Evolutionary conservation across 1,140 invertebrate genomes (phyloP).

Genomic region (Nephotettix cincticeps): DNA sequence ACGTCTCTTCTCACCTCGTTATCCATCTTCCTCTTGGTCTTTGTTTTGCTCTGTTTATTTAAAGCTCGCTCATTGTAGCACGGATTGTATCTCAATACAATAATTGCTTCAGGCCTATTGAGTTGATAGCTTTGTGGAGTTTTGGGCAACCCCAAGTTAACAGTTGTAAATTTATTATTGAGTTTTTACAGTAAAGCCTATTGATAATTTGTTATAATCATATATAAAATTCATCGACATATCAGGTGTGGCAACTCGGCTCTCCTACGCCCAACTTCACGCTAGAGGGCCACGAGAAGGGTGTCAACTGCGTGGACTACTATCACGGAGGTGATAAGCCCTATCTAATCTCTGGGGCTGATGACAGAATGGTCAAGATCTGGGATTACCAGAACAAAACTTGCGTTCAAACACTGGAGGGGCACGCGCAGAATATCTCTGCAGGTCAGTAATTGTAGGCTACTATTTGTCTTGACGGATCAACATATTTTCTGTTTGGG

Average conservation of each 20-base stretch:
- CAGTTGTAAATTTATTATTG: no score
- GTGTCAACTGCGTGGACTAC: slow-evolving; percentile 99
- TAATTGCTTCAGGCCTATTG: no score
- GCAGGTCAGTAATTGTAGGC: slow-evolving; percentile 46
- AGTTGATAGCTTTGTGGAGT: no score
- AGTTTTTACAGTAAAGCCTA: no score
- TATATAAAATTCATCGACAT: background rate
- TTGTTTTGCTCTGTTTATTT: no score
- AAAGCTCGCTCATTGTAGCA: no score
- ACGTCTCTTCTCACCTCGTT: no score
- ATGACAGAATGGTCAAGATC: slow-evolving; percentile 96
- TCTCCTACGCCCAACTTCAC: slow-evolving; percentile 98
- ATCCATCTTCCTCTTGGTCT: no score
- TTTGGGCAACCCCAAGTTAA: no score
- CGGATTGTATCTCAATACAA: no score
- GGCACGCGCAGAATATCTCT: slow-evolving; percentile 95
- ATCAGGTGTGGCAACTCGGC: slow-evolving; percentile 94
- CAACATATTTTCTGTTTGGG: no score
- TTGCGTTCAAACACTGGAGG: slow-evolving; percentile 97
- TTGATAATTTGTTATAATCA: no score
- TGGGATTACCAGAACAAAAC: slow-evolving; percentile 99
- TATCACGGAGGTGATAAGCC: slow-evolving; percentile 99
- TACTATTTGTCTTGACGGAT: background rate
- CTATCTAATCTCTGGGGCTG: slow-evolving; percentile 97
- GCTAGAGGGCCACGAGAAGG: slow-evolving; percentile 97